Evolutionary conservation across 2,797 vertebrate genomes (phyloP), one percentile per base, ranked within the genome.

Genomic region (Rhinogobio ventralis): DNA sequence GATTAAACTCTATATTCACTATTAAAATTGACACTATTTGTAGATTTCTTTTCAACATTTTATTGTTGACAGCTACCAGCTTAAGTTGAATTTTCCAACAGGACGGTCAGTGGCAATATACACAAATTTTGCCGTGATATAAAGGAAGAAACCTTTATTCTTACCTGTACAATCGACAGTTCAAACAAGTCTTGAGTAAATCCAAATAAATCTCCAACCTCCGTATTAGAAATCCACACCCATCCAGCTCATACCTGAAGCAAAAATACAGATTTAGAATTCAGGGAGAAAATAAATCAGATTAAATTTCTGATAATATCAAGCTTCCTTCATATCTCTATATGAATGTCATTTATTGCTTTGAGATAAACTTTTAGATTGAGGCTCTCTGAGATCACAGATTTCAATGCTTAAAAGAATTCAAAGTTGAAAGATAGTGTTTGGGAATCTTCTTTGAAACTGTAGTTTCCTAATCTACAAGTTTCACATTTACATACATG

Each of bases 181-280:
- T 67, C n/a, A 42, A 53, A 42, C n/a, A 53, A 66, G 23, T 25
- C 20, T 13, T 0, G 28, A 64, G n/a, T 67, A 68, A 83, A 83
- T 67, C 71, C 62, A 76, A 55, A 83, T 25, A 83, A 83, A 39
- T 55, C 81, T 33, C 28, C 55, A 62, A 46, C 68, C 46, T 28
- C n/a, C 1, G 60, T 66, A 55, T 76, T 55, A 67, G 55, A 64
- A 71, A 72, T 81, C 69, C 69, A 55, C 76, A 78, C 15, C 39
- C 30, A 67, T 36, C 23, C 30, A 66, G 72, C 62, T 53, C 72
- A 55, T 5, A 75, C 46, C 81, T 83, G 72, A n/a, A 53, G 71
- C 45, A 83, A 83, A 74, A 78, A 64, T 28, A 83, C 60, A 76
- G 49, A 76, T 28, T 7, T n/a, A 28, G 23, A 51, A 53, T 36